Evolutionary conservation across 2,797 vertebrate genomes (phyloP).

Genomic region (Aulostomus chinensis): DNA sequence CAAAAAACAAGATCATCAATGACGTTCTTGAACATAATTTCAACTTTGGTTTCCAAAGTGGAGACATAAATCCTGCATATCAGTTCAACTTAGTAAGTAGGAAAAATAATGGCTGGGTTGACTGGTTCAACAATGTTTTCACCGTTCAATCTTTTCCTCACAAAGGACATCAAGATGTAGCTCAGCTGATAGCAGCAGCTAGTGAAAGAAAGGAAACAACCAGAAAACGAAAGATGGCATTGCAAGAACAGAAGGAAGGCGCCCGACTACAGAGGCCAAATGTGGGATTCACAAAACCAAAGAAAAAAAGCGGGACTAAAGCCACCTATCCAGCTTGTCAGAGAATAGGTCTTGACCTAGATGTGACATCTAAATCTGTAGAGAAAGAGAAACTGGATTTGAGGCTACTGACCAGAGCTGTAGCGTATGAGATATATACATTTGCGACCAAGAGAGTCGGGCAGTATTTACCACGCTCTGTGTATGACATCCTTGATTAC

Average conservation of each 20-base stretch:
- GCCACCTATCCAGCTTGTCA: neutral
- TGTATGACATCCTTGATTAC: conserved; percentile 30
- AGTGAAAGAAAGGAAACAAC: neutral
- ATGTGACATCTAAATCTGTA: neutral
- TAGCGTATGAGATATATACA: conserved; percentile 19
- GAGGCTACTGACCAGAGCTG: conserved; percentile 8
- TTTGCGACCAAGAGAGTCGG: neutral
- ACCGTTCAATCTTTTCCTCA: too few relatives aligned
- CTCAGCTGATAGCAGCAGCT: neutral
- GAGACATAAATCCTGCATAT: too few relatives aligned
- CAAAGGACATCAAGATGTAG: too few relatives aligned
- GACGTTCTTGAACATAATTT: conserved; percentile 37
- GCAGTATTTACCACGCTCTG: neutral
- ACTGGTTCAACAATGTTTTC: too few relatives aligned
- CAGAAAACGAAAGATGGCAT: conserved; percentile 13
- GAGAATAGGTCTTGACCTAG: conserved; percentile 20
- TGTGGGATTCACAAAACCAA: too few relatives aligned
- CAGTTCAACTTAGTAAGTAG: too few relatives aligned
- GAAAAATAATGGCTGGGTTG: too few relatives aligned
- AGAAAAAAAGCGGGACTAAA: too few relatives aligned
- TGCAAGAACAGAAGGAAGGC: conserved; percentile 15
- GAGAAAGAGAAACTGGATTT: conserved; percentile 22
- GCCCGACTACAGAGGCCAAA: too few relatives aligned
- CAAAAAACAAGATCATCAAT: neutral
- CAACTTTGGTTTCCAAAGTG: too few relatives aligned